A percentile compares a stretch with the other conserved stretches of the same genome.
phyloP scores from a whole-genome alignment of 2,888 invertebrate genomes.

The Sinopyrophorus schimmeli region DNA sequence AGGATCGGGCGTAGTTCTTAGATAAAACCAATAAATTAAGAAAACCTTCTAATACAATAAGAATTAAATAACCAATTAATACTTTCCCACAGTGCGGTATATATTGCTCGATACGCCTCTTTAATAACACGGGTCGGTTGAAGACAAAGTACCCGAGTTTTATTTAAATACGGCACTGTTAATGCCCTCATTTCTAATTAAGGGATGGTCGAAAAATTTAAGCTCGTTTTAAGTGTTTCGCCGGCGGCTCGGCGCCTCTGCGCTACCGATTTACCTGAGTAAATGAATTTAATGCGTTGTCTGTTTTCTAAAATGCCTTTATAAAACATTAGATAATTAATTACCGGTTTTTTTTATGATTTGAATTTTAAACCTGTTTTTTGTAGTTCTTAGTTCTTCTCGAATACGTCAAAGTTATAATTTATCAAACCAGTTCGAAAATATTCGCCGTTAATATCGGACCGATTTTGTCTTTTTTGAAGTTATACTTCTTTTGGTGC shows the following conservation, averaged over 20 bases:
- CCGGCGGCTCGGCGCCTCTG: constrained; percentile 43
- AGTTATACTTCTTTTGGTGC: too few relatives aligned
- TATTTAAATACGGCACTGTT: constrained; percentile 43
- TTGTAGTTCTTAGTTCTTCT: too few relatives aligned
- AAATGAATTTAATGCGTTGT: constrained; percentile 41
- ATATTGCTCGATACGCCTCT: constrained; percentile 31
- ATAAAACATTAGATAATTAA: too few relatives aligned
- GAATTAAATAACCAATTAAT: constrained; percentile 34
- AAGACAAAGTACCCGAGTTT: constrained; percentile 37
- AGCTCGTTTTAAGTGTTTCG: constrained; percentile 32
- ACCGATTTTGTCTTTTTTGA: too few relatives aligned
- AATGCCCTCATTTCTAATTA: constrained; percentile 45
- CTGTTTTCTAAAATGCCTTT: constrained; percentile 19
- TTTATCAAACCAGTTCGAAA: too few relatives aligned
- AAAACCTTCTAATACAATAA: constrained; percentile 23
- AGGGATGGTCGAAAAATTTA: constrained; percentile 38
- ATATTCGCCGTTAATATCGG: too few relatives aligned
- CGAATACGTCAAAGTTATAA: too few relatives aligned
- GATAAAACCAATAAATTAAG: constrained; percentile 25
- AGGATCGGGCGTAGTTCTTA: too few relatives aligned
- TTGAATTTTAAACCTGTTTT: too few relatives aligned
- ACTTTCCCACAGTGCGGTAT: constrained; percentile 34
- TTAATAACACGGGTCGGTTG: constrained; percentile 34
- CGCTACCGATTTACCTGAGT: constrained; percentile 41
- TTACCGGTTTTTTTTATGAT: too few relatives aligned